Evolutionary conservation across 2,113 vertebrate genomes (phyloP).

Genomic region (Istiophorus platypterus): DNA sequence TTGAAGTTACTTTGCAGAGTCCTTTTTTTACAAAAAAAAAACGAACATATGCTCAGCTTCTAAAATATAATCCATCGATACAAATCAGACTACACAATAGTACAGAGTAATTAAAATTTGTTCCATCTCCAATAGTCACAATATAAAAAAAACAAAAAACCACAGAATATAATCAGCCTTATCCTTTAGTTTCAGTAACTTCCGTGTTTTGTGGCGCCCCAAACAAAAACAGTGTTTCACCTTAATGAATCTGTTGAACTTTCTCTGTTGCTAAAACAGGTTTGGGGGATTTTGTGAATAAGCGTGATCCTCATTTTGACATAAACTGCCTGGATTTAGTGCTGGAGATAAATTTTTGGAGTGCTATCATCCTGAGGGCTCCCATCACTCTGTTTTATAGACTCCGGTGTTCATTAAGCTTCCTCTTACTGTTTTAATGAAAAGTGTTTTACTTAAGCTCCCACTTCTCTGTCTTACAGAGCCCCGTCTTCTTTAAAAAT

Average conservation of each 20-base stretch:
- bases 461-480: conserved; percentile 47
- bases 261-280: conserved; percentile 7
- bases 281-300: conserved; percentile 43
- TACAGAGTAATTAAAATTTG: not conserved
- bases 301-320: conserved; percentile 48
- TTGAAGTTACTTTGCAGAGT: too few species aligned
- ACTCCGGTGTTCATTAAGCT: conserved; percentile 61
- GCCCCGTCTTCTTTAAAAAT: conserved; percentile 49
- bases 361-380: conserved; percentile 60
- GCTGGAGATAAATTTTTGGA: conserved; percentile 42
- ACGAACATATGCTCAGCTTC: too few species aligned
- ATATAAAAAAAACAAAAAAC: too few species aligned
- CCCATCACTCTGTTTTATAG: conserved; percentile 58
- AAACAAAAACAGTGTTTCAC: not conserved
- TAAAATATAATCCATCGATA: too few species aligned
- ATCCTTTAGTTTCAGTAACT: conserved; percentile 6
- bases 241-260: conserved; percentile 31
- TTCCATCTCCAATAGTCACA: not conserved
- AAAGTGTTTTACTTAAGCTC: conserved; percentile 60
- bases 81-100: too few species aligned
- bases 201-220: not conserved
- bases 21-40: too few species aligned
- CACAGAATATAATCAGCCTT: not conserved
- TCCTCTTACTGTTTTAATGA: conserved; percentile 62
- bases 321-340: conserved; percentile 59